Evolutionary conservation across 2,797 vertebrate species (phyloP), one percentile per base, ranked within the genome.

Genomic region (Mico argentatus): DNA sequence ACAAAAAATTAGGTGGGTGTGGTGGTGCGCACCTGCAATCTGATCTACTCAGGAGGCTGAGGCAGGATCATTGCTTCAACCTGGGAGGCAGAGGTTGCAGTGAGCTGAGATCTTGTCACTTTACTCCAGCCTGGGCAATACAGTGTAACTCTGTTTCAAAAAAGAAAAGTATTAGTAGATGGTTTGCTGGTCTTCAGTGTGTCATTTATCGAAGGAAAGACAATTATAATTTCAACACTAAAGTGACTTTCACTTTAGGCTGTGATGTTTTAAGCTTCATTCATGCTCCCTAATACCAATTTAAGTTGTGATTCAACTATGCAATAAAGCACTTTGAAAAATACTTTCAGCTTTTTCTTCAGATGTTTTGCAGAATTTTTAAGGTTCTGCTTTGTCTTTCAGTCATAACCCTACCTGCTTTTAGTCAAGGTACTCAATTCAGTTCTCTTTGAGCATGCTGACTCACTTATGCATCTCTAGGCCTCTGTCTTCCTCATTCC

Each of bases 401-500:
- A 87, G 27, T 19, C 39, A 48, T 3, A 57, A 4, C 0, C 1
- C 3, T n/a, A 67, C 4, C 27, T 41, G 8, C 26, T 41, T 83
- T 11, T 64, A 8, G 11, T 55, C 24, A 88, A 48, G 30, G 20
- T 7, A 48, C 8, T 61, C 26, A 50, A 0, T 13, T 77, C 4
- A 2, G 14, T 44, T 44, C 8, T 55, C 61, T 50, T 4, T 0
- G 27, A 72, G 2, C 10, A 33, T 7, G 7, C 6, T n/a, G 24
- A 2, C 27, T 95, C 9, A 64, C 4, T 1, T 0, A 4, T 33
- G 9, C 6, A 17, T 48, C n/a, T 30, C 14, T 36, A 72, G n/a
- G 9, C 59, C 22, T 70, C 55, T 30, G 17, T 22, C 24, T 46
- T 39, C 14, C 11, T 81, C 61, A 11, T 7, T 70, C 26, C 52